Percentiles rank a stretch among this genome's conserved stretches.
Evolutionary conservation across 2,113 vertebrate genomes (phyloP).

Genomic region (Bathybates hornii): DNA sequence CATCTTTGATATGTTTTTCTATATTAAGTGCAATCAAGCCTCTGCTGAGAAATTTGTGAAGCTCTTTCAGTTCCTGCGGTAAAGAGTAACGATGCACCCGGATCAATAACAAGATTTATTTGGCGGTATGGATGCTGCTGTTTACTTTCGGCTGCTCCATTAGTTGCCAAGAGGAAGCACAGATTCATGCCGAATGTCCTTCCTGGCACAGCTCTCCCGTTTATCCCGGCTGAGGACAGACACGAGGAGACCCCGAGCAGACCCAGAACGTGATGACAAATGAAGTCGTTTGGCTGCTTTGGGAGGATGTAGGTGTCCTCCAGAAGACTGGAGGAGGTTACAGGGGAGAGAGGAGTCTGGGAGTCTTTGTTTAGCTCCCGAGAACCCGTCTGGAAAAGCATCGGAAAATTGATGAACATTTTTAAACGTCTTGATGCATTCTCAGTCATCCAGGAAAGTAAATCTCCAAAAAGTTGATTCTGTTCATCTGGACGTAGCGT

Average conservation of each 20-base stretch:
- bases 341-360: neutral
- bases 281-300: neutral
- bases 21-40: rapidly evolving
- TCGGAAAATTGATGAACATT: neutral
- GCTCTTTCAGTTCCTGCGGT: neutral
- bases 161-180: neutral
- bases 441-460: neutral
- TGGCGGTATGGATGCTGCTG: rapidly evolving
- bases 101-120: neutral
- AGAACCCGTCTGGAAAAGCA: neutral
- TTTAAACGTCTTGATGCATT: neutral
- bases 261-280: rapidly evolving
- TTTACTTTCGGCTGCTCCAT: neutral
- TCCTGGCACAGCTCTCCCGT: neutral
- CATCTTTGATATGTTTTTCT: neutral
- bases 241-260: neutral
- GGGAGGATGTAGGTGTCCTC: neutral
- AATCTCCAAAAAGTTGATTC: rapidly evolving
- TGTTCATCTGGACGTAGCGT: rapidly evolving
- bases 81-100: neutral
- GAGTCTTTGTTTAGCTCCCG: rapidly evolving
- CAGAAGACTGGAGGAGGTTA: neutral
- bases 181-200: neutral
- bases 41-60: neutral
- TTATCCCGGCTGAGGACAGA: neutral